phyloP scores from a whole-genome alignment of 92 coral and sea anemone genomes.

The Virgularia gustaviana region DNA sequence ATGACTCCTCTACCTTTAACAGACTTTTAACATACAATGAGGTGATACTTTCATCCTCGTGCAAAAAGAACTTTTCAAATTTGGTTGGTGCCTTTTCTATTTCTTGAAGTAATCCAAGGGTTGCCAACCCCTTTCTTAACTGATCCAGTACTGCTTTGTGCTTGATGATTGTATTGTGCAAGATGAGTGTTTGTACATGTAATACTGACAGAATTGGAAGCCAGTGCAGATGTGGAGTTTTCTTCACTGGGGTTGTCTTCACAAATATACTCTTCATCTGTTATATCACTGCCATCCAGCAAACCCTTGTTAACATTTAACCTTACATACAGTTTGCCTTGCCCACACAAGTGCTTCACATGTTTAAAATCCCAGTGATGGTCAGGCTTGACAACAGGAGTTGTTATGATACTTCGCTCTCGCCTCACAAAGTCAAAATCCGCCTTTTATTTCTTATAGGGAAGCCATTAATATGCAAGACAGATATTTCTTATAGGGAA shows the following conservation, averaged over 20 bases:
- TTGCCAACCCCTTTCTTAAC: constrained; percentile 43
- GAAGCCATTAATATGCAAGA: too few relatives aligned
- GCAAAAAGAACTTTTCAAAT: constrained; percentile 54
- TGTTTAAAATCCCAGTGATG: constrained; percentile 31
- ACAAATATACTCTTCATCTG: too few relatives aligned
- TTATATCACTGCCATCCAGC: too few relatives aligned
- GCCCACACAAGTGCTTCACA: constrained; percentile 26
- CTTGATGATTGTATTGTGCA: constrained; percentile 41
- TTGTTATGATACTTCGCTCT: constrained; percentile 17
- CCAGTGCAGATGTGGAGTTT: too few relatives aligned
- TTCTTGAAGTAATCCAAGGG: constrained; percentile 42
- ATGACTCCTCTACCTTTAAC: constrained; percentile 20
- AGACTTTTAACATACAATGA: constrained; percentile 33
- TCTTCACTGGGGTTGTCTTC: too few relatives aligned
- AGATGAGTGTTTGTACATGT: constrained; percentile 41
- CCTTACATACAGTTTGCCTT: constrained; percentile 32
- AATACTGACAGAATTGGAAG: too few relatives aligned
- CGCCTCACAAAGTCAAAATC: constrained; percentile 22
- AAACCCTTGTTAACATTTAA: constrained; percentile 43
- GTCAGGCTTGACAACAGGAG: constrained; percentile 10
- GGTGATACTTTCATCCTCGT: constrained; percentile 32
- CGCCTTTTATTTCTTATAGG: too few relatives aligned
- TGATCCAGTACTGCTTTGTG: constrained; percentile 55
- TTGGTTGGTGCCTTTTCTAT: constrained; percentile 42
- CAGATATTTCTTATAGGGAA: too few relatives aligned